Evolutionary conservation across 2,888 invertebrate genomes (phyloP).

Genomic region (Melanostoma mellinum): DNA sequence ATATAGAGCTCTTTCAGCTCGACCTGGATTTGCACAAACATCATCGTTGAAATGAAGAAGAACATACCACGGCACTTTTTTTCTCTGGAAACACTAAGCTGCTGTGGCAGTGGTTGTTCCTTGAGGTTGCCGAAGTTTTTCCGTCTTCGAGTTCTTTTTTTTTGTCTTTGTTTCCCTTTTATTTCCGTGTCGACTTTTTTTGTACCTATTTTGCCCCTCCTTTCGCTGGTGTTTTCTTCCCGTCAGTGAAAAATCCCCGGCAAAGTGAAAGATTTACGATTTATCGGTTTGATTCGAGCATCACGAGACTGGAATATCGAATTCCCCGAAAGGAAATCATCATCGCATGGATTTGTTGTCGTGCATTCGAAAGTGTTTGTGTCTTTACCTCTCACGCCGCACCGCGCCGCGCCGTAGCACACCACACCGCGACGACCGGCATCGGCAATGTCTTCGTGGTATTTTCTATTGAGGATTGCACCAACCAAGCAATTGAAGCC

Average conservation of each 20-base stretch:
- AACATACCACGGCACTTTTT: constrained; percentile 51
- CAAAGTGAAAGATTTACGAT: constrained; percentile 76
- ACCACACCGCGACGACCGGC: constrained; percentile 1
- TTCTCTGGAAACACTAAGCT: constrained; percentile 28
- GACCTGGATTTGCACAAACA: constrained; percentile 67
- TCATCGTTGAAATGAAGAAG: constrained; percentile 58
- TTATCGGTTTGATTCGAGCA: constrained; percentile 75
- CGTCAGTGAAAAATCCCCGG: constrained; percentile 66
- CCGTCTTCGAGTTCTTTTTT: constrained; percentile 56
- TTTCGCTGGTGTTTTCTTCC: constrained; percentile 53
- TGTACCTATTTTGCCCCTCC: constrained; percentile 31
- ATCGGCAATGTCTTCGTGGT: constrained; percentile 14
- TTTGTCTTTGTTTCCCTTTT: constrained; percentile 66
- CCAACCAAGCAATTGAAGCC: constrained; percentile 31
- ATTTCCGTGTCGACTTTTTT: constrained; percentile 62
- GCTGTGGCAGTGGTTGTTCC: constrained; percentile 22
- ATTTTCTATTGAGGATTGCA: constrained; percentile 58
- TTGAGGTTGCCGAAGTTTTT: constrained; percentile 67
- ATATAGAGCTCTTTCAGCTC: constrained; percentile 11
- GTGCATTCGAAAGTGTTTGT: constrained; percentile 72
- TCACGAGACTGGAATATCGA: constrained; percentile 75
- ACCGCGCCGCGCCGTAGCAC: not conserved
- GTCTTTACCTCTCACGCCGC: constrained; percentile 20
- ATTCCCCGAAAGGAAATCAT: constrained; percentile 73
- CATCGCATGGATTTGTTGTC: constrained; percentile 68